Percentiles rank a stretch among this genome's conserved stretches.
phyloP scores from a whole-genome alignment of 2,797 vertebrate genomes.

The Molossus molossus region DNA sequence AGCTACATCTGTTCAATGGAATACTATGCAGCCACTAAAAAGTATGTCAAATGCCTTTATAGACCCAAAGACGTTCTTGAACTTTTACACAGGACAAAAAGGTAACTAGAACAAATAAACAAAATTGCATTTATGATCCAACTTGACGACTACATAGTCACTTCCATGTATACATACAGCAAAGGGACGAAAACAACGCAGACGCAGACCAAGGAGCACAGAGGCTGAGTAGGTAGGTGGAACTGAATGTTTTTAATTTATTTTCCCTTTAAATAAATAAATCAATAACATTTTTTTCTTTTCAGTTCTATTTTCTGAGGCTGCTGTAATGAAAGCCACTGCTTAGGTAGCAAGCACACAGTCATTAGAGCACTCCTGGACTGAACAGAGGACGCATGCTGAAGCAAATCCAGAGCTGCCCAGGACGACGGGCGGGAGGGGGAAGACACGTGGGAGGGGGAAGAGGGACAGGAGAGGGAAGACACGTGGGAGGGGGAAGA shows the following conservation, averaged over 20 bases:
- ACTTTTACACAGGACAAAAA: constrained; percentile 5
- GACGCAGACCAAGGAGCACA: background rate
- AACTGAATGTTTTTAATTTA: background rate
- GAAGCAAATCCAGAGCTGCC: background rate
- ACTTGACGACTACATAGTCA: background rate
- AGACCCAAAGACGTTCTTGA: background rate
- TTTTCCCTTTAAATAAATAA: background rate
- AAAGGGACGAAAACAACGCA: background rate
- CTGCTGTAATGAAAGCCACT: constrained; percentile 20
- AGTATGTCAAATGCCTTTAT: background rate
- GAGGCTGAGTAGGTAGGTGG: background rate
- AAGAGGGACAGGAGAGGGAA: too few relatives aligned
- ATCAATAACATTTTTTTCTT: background rate
- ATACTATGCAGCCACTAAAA: background rate
- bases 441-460: background rate
- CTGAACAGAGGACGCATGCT: background rate
- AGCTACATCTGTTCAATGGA: background rate
- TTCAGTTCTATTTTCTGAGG: constrained; percentile 45
- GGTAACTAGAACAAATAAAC: background rate
- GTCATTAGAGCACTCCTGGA: background rate
- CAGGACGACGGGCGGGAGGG: background rate
- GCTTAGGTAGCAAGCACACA: background rate
- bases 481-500: too few relatives aligned
- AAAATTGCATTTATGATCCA: constrained; percentile 5
- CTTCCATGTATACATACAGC: background rate